Conservation (phyloP, 2,113 vertebrate genomes). For the Anolis carolinensis region DNA sequence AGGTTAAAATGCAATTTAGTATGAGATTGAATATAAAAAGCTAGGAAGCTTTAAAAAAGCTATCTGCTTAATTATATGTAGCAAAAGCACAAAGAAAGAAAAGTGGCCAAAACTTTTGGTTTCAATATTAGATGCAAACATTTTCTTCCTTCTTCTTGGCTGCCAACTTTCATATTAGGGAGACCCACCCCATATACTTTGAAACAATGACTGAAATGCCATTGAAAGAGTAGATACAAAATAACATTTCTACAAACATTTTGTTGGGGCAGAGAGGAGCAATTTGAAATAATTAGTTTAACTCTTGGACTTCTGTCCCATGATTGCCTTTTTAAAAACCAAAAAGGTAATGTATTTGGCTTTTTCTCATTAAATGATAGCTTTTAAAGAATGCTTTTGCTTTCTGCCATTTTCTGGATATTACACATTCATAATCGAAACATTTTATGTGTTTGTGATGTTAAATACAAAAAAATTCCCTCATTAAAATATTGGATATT, state of each 20-base stretch:
- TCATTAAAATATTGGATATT: conserved; percentile 9
- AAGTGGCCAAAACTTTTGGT: neutral
- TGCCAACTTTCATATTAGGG: conserved; percentile 32
- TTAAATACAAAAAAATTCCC: too few relatives aligned
- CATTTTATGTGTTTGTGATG: neutral
- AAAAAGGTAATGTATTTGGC: conserved; percentile 7
- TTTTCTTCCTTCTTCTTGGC: conserved; percentile 35
- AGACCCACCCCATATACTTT: neutral
- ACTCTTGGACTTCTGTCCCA: conserved; percentile 14
- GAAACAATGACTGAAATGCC: neutral
- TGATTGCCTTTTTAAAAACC: conserved; percentile 26
- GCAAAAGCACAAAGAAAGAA: neutral
- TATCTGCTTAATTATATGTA: neutral
- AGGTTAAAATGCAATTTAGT: conserved; percentile 29
- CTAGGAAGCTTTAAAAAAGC: neutral
- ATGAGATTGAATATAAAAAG: conserved; percentile 38
- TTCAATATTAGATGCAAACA: conserved; percentile 22
- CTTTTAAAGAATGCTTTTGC: conserved; percentile 4
- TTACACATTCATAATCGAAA: conserved; percentile 25
- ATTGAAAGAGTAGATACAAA: conserved; percentile 27
- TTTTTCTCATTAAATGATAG: conserved; percentile 32
- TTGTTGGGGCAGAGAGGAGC: neutral
- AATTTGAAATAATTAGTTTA: conserved; percentile 33
- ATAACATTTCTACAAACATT: conserved; percentile 8
- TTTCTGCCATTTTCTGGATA: neutral